Evolutionary conservation across 2,888 invertebrate genomes (phyloP).

Genomic region (Euplexia lucipara): DNA sequence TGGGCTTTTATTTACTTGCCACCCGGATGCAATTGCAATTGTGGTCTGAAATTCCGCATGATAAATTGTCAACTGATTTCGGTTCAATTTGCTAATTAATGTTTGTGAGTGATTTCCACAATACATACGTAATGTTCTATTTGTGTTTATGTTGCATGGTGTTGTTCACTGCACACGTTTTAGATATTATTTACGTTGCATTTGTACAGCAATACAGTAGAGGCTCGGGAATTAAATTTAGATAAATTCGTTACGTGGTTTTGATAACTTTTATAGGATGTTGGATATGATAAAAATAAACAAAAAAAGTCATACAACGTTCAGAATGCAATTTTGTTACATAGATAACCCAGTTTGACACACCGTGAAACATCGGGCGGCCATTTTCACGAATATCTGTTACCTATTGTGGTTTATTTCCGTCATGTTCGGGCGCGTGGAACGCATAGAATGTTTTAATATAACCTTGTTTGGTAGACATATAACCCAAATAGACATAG

Average conservation of each 20-base stretch:
- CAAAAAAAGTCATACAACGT: constrained; percentile 16
- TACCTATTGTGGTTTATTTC: constrained; percentile 45
- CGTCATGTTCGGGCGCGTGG: constrained; percentile 37
- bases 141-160: constrained; percentile 38
- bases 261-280: constrained; percentile 13
- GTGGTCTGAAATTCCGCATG: constrained; percentile 76
- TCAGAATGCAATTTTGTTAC: constrained; percentile 41
- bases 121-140: constrained; percentile 45
- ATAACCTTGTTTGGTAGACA: constrained; percentile 23
- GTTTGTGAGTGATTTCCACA: constrained; percentile 70
- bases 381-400: constrained; percentile 43
- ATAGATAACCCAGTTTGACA: constrained; percentile 43
- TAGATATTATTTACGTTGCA: constrained; percentile 4
- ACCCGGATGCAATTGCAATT: constrained; percentile 78
- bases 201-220: not conserved
- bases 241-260: constrained; percentile 23
- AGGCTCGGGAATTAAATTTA: constrained; percentile 20
- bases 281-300: constrained; percentile 23
- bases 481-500: not conserved
- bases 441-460: constrained; percentile 48
- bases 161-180: constrained; percentile 9
- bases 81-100: constrained; percentile 77
- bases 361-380: constrained; percentile 33
- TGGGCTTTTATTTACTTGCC: constrained; percentile 81
- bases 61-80: constrained; percentile 80